Percentiles rank a stretch among this genome's conserved stretches.
Evolutionary conservation across 2,888 invertebrate genomes (phyloP).

Genomic region (Ophion ellenae): DNA sequence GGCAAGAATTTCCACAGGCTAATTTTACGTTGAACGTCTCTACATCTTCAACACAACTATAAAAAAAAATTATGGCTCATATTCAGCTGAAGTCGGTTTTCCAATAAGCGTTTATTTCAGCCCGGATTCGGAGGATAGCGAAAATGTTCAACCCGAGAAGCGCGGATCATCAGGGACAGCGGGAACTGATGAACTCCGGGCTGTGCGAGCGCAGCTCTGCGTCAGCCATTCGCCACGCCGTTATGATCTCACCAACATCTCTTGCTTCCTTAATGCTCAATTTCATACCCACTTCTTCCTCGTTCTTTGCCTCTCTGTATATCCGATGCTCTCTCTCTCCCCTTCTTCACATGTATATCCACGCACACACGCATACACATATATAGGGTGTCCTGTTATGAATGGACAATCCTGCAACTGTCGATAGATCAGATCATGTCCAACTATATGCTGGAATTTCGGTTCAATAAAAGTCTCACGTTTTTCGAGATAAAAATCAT

Average conservation of each 20-base stretch:
- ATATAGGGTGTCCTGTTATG: no score
- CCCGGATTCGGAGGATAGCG: not conserved
- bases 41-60: not conserved
- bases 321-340: slow-evolving; percentile 28
- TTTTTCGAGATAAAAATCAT: no score
- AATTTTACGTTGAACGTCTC: no score
- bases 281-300: slow-evolving; percentile 72
- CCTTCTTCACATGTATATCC: slow-evolving; percentile 2
- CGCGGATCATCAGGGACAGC: slow-evolving; percentile 43
- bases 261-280: slow-evolving; percentile 71
- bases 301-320: slow-evolving; percentile 64
- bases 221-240: slow-evolving; percentile 62
- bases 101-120: not conserved
- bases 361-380: no score
- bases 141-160: slow-evolving; percentile 29
- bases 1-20: no score
- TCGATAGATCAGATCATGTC: no score
- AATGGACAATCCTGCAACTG: no score
- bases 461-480: no score
- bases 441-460: no score
- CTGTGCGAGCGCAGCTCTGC: slow-evolving; percentile 34
- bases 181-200: slow-evolving; percentile 62
- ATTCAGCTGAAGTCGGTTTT: not conserved
- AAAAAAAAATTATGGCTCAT: not conserved
- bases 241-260: slow-evolving; percentile 71